A percentile compares a stretch with the other conserved stretches of the same genome.
phyloP scores from a whole-genome alignment of 2,113 vertebrate species.

The Gadus chalcogrammus region DNA sequence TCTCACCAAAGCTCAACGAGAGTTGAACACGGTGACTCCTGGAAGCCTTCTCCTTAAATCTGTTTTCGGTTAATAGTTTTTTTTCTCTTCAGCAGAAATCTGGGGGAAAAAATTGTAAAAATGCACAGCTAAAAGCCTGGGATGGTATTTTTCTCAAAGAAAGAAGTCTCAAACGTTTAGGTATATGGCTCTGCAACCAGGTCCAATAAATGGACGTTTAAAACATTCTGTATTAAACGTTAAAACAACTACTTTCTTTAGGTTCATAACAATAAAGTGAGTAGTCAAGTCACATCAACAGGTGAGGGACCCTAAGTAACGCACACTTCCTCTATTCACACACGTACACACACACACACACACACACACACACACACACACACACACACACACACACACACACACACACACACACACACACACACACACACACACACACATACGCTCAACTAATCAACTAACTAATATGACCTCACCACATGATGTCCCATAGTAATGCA shows the following conservation, averaged over 20 bases:
- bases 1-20: slow-evolving; percentile 18
- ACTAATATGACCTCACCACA: neutral
- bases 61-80: slow-evolving; percentile 65
- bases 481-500: neutral
- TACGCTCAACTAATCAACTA: neutral
- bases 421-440: neutral
- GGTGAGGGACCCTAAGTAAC: neutral
- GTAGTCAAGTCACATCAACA: neutral
- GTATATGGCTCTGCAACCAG: too few relatives aligned
- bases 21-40: slow-evolving; percentile 53
- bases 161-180: too few relatives aligned
- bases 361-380: too few relatives aligned
- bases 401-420: neutral
- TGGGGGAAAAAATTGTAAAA: slow-evolving; percentile 21
- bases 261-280: neutral
- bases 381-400: neutral
- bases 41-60: slow-evolving; percentile 57
- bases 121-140: slow-evolving; percentile 49
- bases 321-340: too few relatives aligned
- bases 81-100: slow-evolving; percentile 47
- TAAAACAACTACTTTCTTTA: neutral
- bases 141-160: slow-evolving; percentile 37
- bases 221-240: neutral
- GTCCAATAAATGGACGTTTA: neutral
- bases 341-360: too few relatives aligned